Conservation (phyloP, 1,140 invertebrate species). For the Neocloeon triangulifer region DNA sequence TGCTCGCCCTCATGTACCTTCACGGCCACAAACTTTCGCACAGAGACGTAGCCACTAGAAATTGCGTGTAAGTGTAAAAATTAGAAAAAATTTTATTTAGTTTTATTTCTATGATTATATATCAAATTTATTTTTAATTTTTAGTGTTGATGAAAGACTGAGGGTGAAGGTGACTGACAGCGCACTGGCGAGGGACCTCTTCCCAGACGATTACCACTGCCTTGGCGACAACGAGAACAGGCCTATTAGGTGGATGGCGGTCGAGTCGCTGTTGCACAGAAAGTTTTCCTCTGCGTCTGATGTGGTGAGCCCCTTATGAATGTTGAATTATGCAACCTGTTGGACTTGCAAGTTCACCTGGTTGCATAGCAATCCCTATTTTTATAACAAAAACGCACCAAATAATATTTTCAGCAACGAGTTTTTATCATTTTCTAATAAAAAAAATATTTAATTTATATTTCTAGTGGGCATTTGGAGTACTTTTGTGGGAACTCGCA, state of each 20-base stretch:
- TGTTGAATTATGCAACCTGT: neutral
- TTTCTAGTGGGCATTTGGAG: slow-evolving; percentile 78
- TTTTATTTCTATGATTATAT: neutral
- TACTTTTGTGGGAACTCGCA: slow-evolving; percentile 82
- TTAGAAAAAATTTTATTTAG: neutral
- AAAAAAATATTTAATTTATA: slow-evolving; percentile 11
- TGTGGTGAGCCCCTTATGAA: slow-evolving; percentile 33
- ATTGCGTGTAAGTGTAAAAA: slow-evolving; percentile 54
- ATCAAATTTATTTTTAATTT: neutral
- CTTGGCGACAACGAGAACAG: slow-evolving; percentile 84
- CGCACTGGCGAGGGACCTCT: slow-evolving; percentile 72
- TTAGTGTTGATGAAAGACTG: slow-evolving; percentile 56
- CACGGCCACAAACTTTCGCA: slow-evolving; percentile 75
- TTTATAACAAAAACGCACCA: slow-evolving; percentile 1
- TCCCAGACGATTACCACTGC: slow-evolving; percentile 87
- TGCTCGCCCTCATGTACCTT: slow-evolving; percentile 67
- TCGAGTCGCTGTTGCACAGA: slow-evolving; percentile 62
- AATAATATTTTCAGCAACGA: neutral
- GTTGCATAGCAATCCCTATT: neutral
- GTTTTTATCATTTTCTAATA: neutral
- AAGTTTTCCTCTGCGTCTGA: slow-evolving; percentile 59
- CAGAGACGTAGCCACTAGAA: slow-evolving; percentile 73
- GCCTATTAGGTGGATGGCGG: slow-evolving; percentile 88
- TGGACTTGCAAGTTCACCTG: neutral
- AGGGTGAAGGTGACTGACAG: slow-evolving; percentile 74